phyloP scores from a whole-genome alignment of 2,888 invertebrate genomes.

The Sminthurides aquaticus region DNA sequence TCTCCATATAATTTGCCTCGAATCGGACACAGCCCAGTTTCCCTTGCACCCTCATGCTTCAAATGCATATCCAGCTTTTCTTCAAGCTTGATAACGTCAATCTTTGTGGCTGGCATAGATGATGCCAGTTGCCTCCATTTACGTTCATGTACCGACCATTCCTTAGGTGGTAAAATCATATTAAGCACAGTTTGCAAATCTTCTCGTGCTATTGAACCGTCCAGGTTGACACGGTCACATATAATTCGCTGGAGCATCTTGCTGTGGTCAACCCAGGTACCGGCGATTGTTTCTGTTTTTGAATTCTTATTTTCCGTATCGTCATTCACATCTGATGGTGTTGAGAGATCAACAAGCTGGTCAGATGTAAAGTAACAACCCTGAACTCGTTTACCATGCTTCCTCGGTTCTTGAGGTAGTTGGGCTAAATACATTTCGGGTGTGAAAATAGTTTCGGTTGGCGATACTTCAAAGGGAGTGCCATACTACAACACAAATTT shows the following conservation, averaged over 20 bases:
- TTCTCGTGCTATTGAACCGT: neutral
- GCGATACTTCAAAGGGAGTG: neutral
- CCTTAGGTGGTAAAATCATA: constrained; percentile 16
- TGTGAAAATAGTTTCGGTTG: neutral
- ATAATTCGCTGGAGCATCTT: neutral
- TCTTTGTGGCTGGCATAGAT: constrained; percentile 7
- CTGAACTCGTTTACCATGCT: neutral
- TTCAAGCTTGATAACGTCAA: constrained; percentile 13
- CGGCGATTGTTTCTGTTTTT: neutral
- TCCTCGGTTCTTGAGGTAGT: neutral
- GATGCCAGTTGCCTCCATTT: constrained; percentile 16
- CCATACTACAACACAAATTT: too few relatives aligned
- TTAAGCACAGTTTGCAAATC: constrained; percentile 18
- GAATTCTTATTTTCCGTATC: neutral
- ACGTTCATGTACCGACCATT: constrained; percentile 10
- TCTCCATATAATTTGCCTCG: constrained; percentile 14
- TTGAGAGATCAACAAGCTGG: neutral
- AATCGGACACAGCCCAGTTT: constrained; percentile 19
- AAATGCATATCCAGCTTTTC: constrained; percentile 18
- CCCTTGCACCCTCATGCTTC: constrained; percentile 14
- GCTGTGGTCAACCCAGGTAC: neutral
- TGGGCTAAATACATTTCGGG: neutral
- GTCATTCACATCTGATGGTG: neutral
- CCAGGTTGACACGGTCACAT: neutral
- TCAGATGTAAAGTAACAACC: neutral